Conservation (phyloP, 2,888 invertebrate species). For the Caenorhabditis drosophilae region DNA sequence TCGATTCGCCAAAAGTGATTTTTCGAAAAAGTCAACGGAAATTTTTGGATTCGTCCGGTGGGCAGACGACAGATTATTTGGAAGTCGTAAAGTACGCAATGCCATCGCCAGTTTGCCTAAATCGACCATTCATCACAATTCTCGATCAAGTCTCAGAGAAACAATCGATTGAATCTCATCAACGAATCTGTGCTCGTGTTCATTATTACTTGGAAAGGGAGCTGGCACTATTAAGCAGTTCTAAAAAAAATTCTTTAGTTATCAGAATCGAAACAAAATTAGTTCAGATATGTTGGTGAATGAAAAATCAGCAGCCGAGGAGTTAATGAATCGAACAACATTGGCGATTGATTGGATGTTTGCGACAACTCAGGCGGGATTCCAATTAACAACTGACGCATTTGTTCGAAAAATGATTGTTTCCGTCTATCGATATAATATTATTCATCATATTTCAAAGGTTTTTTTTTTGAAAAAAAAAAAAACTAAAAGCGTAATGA, state of each 20-base stretch:
- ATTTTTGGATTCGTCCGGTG: slow-evolving; percentile 47
- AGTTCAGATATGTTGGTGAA: slow-evolving; percentile 52
- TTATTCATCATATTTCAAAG: slow-evolving; percentile 56
- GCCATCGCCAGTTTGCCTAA: slow-evolving; percentile 66
- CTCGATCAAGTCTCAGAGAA: slow-evolving; percentile 60
- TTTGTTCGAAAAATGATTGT: slow-evolving; percentile 59
- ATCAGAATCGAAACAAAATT: neutral
- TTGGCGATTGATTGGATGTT: slow-evolving; percentile 49
- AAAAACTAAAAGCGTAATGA: slow-evolving; percentile 1
- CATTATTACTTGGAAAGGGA: slow-evolving; percentile 50
- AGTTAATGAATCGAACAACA: slow-evolving; percentile 44
- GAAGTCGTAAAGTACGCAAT: slow-evolving; percentile 60
- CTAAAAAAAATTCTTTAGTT: slow-evolving; percentile 4
- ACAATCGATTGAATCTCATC: slow-evolving; percentile 38
- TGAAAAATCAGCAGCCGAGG: slow-evolving; percentile 45
- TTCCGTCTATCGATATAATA: slow-evolving; percentile 56
- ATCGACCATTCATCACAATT: slow-evolving; percentile 69
- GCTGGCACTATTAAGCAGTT: slow-evolving; percentile 33
- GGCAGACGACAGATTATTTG: slow-evolving; percentile 21
- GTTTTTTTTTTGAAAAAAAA: slow-evolving; percentile 6
- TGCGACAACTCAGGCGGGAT: slow-evolving; percentile 26
- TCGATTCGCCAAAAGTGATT: slow-evolving; percentile 33
- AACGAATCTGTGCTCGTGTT: slow-evolving; percentile 38
- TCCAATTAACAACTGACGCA: slow-evolving; percentile 57
- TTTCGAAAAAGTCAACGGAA: slow-evolving; percentile 61